Conservation (phyloP, 2,888 invertebrate genomes). For the Eristalis pertinax region DNA sequence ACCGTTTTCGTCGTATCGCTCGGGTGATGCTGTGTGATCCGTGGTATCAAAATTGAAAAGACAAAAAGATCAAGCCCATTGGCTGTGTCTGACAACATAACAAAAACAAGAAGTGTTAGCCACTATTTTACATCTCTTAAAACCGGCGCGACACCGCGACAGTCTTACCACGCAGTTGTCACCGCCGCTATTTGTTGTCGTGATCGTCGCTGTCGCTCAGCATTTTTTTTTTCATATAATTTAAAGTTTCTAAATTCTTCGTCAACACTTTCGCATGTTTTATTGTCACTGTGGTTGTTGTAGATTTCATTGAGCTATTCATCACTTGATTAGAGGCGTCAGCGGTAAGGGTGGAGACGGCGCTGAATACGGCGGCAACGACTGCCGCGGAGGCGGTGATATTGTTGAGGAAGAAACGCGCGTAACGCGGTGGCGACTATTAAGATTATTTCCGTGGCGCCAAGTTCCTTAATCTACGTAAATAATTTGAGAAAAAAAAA, state of each 20-base stretch:
- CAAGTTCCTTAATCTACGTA: slow-evolving; percentile 79
- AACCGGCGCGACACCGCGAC: slow-evolving; percentile 21
- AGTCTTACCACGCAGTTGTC: background rate
- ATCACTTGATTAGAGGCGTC: slow-evolving; percentile 43
- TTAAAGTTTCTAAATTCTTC: slow-evolving; percentile 65
- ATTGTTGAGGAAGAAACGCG: slow-evolving; percentile 6
- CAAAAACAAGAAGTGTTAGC: slow-evolving; percentile 10
- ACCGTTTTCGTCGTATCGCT: background rate
- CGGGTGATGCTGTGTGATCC: slow-evolving; percentile 35
- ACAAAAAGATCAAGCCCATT: too few species aligned
- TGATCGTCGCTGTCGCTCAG: background rate
- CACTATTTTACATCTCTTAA: slow-evolving; percentile 16
- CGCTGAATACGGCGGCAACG: background rate
- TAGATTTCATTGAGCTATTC: slow-evolving; percentile 60
- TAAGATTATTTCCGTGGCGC: slow-evolving; percentile 80
- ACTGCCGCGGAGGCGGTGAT: slow-evolving; percentile 11
- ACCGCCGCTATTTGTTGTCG: slow-evolving; percentile 25
- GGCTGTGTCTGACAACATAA: slow-evolving; percentile 23
- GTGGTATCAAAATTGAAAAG: slow-evolving; percentile 20
- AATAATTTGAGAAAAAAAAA: slow-evolving; percentile 74
- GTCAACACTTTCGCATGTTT: slow-evolving; percentile 54
- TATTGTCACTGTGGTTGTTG: slow-evolving; percentile 33
- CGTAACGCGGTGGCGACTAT: slow-evolving; percentile 41
- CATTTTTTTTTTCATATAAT: slow-evolving; percentile 46
- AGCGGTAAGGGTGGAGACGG: background rate